Base-by-base conservation (phyloP, 2,888 invertebrate species). In the Gerris lacustris region DNA sequence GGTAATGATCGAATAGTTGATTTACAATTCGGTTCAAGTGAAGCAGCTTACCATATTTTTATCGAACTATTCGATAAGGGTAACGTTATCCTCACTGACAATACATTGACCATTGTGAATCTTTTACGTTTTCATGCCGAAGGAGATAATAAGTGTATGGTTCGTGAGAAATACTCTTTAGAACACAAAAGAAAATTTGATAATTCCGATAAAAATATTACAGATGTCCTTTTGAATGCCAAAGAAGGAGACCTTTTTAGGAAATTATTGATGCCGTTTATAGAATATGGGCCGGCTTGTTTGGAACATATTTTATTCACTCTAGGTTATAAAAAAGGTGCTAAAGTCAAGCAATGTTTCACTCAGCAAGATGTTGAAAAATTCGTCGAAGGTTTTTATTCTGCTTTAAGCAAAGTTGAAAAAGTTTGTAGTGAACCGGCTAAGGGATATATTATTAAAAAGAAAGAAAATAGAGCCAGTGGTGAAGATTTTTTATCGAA, bases 61-160 rank as follows among this genome's bases (percentile, higher is more conserved):
- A 79, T 99, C 70, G 99, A 99, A 80, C 80, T 99, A 43, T 99
- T 96, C 78, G 98, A 98, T 81, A 83, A 93, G 77, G 97, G 99
- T 70, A 99, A 99, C 80, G 89, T 99, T 17, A 86, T 98, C 70
- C 84, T 99, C 6, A 95, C 97, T 0, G 99, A 99, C 82, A 84
- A 86, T 78, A 88, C 95, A 76, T 88, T 91, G 83, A 90, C 86
- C 0, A 99, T 97, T 77, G 83, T 99, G 9, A 93, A 96, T 81
- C 89, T 98, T n/a, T 82, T 98, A 5, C 83, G 97, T 63, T 95
- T 96, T 0, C 91, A 96, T 77, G 88, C 89, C 4, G 96, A 96
- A 80, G 94, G 92, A 5, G 95, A 96, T 78, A 92, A 93, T 81
- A 64, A 64, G 18, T 64, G 17, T 64, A 18, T 18, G 17, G 64